Evolutionary conservation across 2,888 invertebrate species (phyloP).

Genomic region (Thalpophila matura): DNA sequence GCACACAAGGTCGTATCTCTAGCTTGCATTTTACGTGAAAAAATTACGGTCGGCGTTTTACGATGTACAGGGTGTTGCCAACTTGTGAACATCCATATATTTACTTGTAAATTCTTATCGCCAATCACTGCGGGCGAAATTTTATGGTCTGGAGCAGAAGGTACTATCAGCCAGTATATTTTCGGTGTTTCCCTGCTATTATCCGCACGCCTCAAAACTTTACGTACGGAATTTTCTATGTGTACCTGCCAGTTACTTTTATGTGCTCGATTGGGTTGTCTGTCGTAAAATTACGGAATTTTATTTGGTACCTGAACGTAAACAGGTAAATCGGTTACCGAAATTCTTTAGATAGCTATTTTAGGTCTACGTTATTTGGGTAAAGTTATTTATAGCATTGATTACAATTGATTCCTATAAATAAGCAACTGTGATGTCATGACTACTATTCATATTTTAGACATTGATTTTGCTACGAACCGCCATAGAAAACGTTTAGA

Average conservation of each 20-base stretch:
- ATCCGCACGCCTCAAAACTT: conserved; percentile 62
- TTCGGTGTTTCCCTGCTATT: conserved; percentile 58
- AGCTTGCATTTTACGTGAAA: conserved; percentile 43
- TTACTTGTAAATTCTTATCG: conserved; percentile 70
- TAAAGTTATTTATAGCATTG: conserved; percentile 34
- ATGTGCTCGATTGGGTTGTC: conserved; percentile 33
- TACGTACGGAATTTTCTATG: conserved; percentile 17
- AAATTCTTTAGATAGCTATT: conserved; percentile 25
- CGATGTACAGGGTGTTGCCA: conserved; percentile 48
- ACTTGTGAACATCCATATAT: conserved; percentile 61
- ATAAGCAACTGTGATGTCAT: conserved; percentile 1
- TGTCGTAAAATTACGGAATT: conserved; percentile 39
- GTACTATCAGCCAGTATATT: conserved; percentile 49
- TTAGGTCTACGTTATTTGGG: conserved; percentile 32
- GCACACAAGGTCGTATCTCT: conserved; percentile 12
- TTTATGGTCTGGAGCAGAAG: conserved; percentile 58
- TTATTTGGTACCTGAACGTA: conserved; percentile 18
- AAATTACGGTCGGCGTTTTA: conserved; percentile 55
- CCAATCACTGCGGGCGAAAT: conserved; percentile 62
- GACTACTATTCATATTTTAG: conserved; percentile 11
- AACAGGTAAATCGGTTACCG: conserved; percentile 6
- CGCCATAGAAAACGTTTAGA: background rate
- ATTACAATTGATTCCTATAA: conserved; percentile 9
- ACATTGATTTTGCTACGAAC: background rate
- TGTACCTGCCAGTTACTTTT: conserved; percentile 35